Conservation (phyloP, 2,888 invertebrate species). For the Pachymerium ferrugineum region DNA sequence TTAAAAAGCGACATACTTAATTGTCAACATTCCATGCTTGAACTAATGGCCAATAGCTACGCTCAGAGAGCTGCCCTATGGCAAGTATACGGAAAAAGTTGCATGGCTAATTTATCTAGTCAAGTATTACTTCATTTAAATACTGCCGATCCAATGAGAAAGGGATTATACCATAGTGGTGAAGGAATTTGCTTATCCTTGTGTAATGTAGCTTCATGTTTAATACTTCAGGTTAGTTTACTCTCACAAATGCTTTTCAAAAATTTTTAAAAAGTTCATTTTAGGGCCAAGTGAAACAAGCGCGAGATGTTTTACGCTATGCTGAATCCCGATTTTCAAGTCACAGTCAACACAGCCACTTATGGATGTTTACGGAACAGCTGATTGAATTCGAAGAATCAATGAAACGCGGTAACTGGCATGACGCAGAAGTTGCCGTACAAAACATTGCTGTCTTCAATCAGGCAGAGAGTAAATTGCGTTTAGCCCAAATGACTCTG, state of each 20-base stretch:
- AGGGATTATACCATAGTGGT: conserved; percentile 55
- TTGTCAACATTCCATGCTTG: conserved; percentile 74
- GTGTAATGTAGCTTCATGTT: conserved; percentile 59
- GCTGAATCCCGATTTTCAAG: conserved; percentile 31
- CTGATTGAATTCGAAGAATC: conserved; percentile 44
- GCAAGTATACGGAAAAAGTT: conserved; percentile 78
- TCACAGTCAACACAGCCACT: conserved; percentile 56
- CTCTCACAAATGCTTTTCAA: not conserved
- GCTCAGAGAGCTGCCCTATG: conserved; percentile 79
- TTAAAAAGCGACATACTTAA: conserved; percentile 79
- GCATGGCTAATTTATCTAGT: conserved; percentile 72
- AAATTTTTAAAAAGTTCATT: not conserved
- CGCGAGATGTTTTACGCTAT: conserved; percentile 28
- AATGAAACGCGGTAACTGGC: conserved; percentile 57
- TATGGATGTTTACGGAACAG: conserved; percentile 60
- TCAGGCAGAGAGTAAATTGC: conserved; percentile 54
- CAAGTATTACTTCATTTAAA: conserved; percentile 73
- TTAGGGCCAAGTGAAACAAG: conserved; percentile 31
- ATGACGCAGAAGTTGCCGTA: conserved; percentile 63
- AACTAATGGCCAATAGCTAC: conserved; percentile 71
- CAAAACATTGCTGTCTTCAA: conserved; percentile 61
- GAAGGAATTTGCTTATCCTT: conserved; percentile 65
- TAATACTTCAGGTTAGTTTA: conserved; percentile 50
- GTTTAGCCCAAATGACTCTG: conserved; percentile 42
- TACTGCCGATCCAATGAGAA: conserved; percentile 55